Evolutionary conservation across 2,797 vertebrate genomes (phyloP).

Genomic region (Holocentrus rufus): DNA sequence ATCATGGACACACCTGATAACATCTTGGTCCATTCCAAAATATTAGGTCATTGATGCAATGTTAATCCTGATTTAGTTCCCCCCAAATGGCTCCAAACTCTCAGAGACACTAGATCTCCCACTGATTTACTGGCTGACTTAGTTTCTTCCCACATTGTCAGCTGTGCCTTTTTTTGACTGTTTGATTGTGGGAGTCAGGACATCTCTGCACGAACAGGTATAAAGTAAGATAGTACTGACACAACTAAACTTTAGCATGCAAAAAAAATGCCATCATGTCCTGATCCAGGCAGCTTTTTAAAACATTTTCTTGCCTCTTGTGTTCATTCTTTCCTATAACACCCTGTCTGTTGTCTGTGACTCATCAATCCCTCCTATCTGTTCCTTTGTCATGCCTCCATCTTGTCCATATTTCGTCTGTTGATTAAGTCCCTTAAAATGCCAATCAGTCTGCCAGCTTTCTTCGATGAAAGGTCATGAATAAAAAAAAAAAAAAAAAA

Average conservation of each 20-base stretch:
- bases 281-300: conserved; percentile 21
- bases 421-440: neutral
- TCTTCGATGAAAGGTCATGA: conserved; percentile 30
- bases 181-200: neutral
- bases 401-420: neutral
- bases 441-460: conserved; percentile 9
- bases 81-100: neutral
- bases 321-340: neutral
- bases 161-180: conserved; percentile 3
- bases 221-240: neutral
- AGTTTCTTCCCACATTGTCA: neutral
- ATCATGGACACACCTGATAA: neutral
- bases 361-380: neutral
- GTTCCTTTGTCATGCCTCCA: neutral
- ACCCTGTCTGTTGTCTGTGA: neutral
- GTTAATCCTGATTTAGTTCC: neutral
- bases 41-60: neutral
- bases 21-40: neutral
- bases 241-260: neutral
- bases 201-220: neutral
- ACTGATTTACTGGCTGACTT: neutral
- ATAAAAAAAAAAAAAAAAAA: no score
- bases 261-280: neutral
- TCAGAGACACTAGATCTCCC: neutral
- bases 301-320: neutral